A percentile compares a stretch with the other conserved stretches of the same genome.
phyloP scores from a whole-genome alignment of 2,113 vertebrate genomes.

The Gnathonemus echidnorhynchus region DNA sequence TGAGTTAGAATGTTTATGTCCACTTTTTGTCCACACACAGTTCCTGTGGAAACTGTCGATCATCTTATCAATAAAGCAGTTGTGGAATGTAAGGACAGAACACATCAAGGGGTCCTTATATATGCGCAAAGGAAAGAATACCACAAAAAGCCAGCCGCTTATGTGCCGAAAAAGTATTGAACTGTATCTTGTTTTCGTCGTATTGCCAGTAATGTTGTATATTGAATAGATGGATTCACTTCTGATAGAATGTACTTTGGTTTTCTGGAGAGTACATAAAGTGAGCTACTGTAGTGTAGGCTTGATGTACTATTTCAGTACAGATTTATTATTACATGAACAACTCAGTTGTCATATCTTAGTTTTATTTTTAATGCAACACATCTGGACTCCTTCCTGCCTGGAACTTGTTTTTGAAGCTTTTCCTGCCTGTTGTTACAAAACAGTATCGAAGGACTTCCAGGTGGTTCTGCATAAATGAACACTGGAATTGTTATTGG shows the following conservation, averaged over 20 bases:
- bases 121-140: background rate
- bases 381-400: constrained; percentile 41
- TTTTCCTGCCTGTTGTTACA: background rate
- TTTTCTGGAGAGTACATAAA: background rate
- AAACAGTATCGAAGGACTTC: background rate
- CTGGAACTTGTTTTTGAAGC: background rate
- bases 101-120: background rate
- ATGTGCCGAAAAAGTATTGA: background rate
- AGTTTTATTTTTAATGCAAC: constrained; percentile 38
- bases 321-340: constrained; percentile 40
- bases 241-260: background rate
- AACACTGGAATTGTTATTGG: background rate
- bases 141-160: background rate
- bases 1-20: background rate
- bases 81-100: background rate
- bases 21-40: background rate
- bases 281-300: constrained; percentile 25
- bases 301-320: constrained; percentile 29
- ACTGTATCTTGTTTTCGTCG: background rate
- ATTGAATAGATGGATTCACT: constrained; percentile 12
- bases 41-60: background rate
- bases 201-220: background rate
- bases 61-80: background rate
- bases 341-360: constrained; percentile 41
- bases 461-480: background rate